A percentile compares a stretch with the other conserved stretches of the same genome.
Conservation (phyloP, 2,888 invertebrate genomes). For the Stegana nigrithorax region DNA sequence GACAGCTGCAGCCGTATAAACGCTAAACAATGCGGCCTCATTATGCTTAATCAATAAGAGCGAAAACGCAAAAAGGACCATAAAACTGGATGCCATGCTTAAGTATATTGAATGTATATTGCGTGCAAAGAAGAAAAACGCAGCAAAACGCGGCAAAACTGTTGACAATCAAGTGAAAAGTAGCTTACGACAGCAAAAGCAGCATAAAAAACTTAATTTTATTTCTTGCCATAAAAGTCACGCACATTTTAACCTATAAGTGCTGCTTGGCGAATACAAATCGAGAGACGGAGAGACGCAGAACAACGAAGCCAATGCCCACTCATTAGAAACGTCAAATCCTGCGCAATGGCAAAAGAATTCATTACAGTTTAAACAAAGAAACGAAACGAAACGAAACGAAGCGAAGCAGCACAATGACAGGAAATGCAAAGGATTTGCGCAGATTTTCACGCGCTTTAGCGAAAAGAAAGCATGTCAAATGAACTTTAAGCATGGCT, state of each 20-base stretch:
- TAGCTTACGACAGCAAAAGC: neutral
- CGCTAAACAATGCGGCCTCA: no score
- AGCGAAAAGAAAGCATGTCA: slow-evolving; percentile 4
- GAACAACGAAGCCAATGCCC: neutral
- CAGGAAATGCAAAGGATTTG: neutral
- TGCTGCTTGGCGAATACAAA: neutral
- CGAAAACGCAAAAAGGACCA: no score
- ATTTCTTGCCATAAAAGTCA: neutral
- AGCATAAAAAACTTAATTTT: neutral
- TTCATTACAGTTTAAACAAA: neutral
- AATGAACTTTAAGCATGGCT: neutral
- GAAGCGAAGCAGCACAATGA: neutral
- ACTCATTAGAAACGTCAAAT: neutral
- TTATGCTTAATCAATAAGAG: no score
- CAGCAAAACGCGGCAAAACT: neutral
- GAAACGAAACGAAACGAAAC: neutral
- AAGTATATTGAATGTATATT: neutral
- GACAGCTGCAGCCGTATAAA: no score
- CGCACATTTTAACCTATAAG: neutral
- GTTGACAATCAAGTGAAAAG: neutral
- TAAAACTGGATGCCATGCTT: no score
- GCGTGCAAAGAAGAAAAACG: neutral
- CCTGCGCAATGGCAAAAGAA: neutral
- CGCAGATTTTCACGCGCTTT: neutral
- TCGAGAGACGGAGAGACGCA: neutral